Evolutionary conservation across 2,888 invertebrate genomes (phyloP), one percentile per base, ranked within the genome.

Genomic region (Dermolepida albohirtum): DNA sequence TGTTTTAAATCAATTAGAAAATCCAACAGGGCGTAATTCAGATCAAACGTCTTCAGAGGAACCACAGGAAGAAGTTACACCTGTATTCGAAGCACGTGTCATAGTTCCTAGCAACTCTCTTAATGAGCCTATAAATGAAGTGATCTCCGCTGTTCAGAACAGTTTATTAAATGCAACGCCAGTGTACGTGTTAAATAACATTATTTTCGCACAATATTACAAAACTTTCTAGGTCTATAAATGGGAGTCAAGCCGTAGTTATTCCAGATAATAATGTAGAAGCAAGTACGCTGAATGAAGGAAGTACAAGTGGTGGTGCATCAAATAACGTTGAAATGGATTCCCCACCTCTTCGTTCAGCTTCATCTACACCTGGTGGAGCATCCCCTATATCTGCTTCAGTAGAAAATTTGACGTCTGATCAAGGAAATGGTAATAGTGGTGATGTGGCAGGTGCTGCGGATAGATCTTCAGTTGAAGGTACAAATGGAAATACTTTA

Each of bases 1-100:
- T 50, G 81, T 84, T 1, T 78, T 87, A 17, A 79, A 79, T 52
- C 78, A 81, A 44, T 76, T 88, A 47, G 86, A 87, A 74, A 82
- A 83, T 74, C 84, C 84, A 47, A 69, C 76, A 29, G 74, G 74
- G 5, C 74, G 76, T 8, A 69, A 73, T 41, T 74, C 79, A 27
- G 78, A 79, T 62, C 71, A 75, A 12, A 70, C 75, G n/a, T 73
- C 79, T 14, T 78, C 79, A 29, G 81, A 81, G 67, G 79, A 79
- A 67, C 77, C 78, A 22, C 82, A 82, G 67, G 81, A 81, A 65
- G 83, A 84, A 73, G 82, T 83, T 16, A 82, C 83, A 2, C 83
- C 82, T 1, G 80, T 83, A n/a, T 83, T 83, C 67, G 83, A 83
- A 73, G 83, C 83, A 10, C 77, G 82, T 66, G 81, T 83, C 39